A percentile compares a stretch with the other conserved stretches of the same genome.
Evolutionary conservation across 1,140 invertebrate species (phyloP).

Genomic region (Drosophila sp.): DNA sequence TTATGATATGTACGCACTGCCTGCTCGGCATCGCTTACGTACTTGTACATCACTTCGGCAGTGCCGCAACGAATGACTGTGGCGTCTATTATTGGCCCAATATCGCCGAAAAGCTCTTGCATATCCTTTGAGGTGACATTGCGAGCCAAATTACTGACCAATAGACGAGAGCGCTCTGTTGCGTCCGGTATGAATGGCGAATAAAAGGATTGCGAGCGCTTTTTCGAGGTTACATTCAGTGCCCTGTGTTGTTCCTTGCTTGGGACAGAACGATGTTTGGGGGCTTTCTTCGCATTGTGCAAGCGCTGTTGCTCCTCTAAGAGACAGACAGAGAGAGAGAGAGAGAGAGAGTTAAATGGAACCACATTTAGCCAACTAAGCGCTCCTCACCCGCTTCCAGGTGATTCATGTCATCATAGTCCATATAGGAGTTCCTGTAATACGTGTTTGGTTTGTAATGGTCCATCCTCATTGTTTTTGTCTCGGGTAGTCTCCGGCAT

Average conservation of each 20-base stretch:
- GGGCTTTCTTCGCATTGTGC: too few relatives aligned
- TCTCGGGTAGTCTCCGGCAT: too few relatives aligned
- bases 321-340: too few relatives aligned
- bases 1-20: constrained; percentile 96
- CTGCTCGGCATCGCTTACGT: constrained; percentile 91
- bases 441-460: too few relatives aligned
- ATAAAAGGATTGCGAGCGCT: background rate
- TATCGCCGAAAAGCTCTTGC: constrained; percentile 95
- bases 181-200: background rate
- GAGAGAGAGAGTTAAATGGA: background rate
- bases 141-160: constrained; percentile 93
- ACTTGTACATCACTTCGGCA: constrained; percentile 95
- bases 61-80: constrained; percentile 91
- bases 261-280: too few relatives aligned
- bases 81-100: constrained; percentile 92
- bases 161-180: constrained; percentile 87
- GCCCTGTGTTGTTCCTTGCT: too few relatives aligned
- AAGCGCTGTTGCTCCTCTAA: too few relatives aligned
- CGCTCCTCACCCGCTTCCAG: constrained; percentile 68
- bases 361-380: background rate
- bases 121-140: constrained; percentile 95
- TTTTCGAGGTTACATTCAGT: background rate
- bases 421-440: constrained; percentile 46
- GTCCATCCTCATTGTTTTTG: too few relatives aligned
- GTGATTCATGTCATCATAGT: constrained; percentile 79